A percentile compares a stretch with the other conserved stretches of the same genome.
Evolutionary conservation across 2,797 vertebrate genomes (phyloP).

Genomic region (Neosilurus mollespiculum): DNA sequence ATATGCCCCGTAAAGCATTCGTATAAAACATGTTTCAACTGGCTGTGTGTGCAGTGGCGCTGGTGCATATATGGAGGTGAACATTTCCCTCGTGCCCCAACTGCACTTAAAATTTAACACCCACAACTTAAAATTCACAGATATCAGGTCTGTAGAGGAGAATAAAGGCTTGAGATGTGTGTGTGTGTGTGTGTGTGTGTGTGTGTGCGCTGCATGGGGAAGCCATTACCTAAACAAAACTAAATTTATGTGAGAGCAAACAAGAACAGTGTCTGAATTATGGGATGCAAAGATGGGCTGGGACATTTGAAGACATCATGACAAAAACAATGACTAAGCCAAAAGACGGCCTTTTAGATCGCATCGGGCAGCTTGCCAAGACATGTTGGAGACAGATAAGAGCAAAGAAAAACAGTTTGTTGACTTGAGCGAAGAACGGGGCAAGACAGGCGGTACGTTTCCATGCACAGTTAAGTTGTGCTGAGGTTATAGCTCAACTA

Average conservation of each 20-base stretch:
- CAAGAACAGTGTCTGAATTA: not conserved
- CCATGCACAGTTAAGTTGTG: no score
- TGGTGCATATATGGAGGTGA: not conserved
- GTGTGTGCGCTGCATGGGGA: not conserved
- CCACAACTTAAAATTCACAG: not conserved
- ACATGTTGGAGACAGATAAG: not conserved
- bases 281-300: not conserved
- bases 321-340: not conserved
- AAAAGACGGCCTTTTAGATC: not conserved
- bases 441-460: not conserved
- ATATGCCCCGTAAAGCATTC: constrained; percentile 32
- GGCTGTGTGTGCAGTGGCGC: constrained; percentile 7
- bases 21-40: constrained; percentile 40
- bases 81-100: constrained; percentile 8
- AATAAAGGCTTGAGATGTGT: not conserved
- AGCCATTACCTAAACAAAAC: not conserved
- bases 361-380: not conserved
- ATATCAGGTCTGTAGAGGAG: not conserved
- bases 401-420: not conserved
- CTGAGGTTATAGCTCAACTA: no score
- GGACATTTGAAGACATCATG: not conserved
- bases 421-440: not conserved
- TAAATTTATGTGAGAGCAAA: not conserved
- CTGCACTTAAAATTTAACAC: not conserved
- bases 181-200: not conserved